Conservation (phyloP, 2,888 invertebrate species). For the Philaethria dido region DNA sequence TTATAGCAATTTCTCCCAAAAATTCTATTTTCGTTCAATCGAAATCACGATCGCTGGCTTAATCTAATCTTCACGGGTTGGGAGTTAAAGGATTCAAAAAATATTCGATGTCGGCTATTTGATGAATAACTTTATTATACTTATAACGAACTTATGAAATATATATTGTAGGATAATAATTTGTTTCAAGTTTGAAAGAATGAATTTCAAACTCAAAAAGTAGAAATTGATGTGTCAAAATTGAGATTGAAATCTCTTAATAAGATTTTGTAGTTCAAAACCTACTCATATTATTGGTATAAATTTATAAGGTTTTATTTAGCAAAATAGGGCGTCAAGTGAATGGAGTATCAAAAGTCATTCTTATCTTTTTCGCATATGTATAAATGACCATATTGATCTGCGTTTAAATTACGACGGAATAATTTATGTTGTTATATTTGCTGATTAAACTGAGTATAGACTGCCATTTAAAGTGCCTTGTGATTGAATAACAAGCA, state of each 20-base stretch:
- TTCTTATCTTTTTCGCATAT: too few relatives aligned
- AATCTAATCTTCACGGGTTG: slow-evolving; percentile 27
- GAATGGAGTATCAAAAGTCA: too few relatives aligned
- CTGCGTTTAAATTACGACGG: not conserved
- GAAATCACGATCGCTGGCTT: slow-evolving; percentile 32
- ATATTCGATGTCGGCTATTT: slow-evolving; percentile 4
- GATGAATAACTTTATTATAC: not conserved
- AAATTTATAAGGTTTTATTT: too few relatives aligned
- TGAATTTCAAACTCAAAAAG: too few relatives aligned
- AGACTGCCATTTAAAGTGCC: not conserved
- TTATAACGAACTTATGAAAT: not conserved
- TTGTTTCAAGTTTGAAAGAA: too few relatives aligned
- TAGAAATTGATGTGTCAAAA: too few relatives aligned
- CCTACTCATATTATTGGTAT: too few relatives aligned
- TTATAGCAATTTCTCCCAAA: slow-evolving; percentile 33
- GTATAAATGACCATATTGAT: too few relatives aligned
- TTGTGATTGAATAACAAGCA: slow-evolving; percentile 1
- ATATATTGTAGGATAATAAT: not conserved
- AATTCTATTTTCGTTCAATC: slow-evolving; percentile 38
- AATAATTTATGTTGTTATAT: not conserved
- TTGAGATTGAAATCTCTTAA: too few relatives aligned
- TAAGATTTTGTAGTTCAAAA: too few relatives aligned
- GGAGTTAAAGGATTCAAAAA: slow-evolving; percentile 14
- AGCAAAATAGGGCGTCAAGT: too few relatives aligned
- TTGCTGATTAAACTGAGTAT: not conserved